Percentiles rank a stretch among this genome's conserved stretches.
Evolutionary conservation across 1,140 invertebrate genomes (phyloP).

Genomic region (Eueides isabella): DNA sequence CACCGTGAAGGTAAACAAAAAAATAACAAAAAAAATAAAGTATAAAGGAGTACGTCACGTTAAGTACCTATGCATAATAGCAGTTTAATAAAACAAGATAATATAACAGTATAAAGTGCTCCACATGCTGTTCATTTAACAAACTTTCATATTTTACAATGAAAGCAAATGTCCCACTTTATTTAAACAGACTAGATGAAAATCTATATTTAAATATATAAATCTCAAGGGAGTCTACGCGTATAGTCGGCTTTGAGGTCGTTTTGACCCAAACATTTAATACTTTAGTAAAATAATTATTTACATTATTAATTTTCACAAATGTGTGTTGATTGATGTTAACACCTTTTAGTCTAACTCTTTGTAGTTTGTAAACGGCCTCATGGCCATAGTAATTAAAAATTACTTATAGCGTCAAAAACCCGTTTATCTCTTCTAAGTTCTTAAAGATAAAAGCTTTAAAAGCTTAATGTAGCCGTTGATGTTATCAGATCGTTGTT

Average conservation of each 20-base stretch:
- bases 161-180: neutral
- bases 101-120: no score
- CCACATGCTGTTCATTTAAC: no score
- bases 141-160: neutral
- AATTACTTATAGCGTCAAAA: neutral
- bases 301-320: neutral
- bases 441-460: neutral
- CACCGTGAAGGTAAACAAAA: no score
- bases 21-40: no score
- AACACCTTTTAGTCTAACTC: neutral
- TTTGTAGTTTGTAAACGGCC: neutral
- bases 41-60: no score
- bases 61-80: no score
- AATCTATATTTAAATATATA: neutral
- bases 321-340: neutral
- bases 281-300: neutral
- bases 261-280: neutral
- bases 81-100: neutral
- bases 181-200: neutral
- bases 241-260: neutral
- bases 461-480: constrained; percentile 1
- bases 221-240: neutral
- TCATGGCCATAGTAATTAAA: neutral
- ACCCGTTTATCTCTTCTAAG: neutral
- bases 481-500: constrained; percentile 19